Evolutionary conservation across 1,140 invertebrate species (phyloP).

Genomic region (Saccostrea glomerata): DNA sequence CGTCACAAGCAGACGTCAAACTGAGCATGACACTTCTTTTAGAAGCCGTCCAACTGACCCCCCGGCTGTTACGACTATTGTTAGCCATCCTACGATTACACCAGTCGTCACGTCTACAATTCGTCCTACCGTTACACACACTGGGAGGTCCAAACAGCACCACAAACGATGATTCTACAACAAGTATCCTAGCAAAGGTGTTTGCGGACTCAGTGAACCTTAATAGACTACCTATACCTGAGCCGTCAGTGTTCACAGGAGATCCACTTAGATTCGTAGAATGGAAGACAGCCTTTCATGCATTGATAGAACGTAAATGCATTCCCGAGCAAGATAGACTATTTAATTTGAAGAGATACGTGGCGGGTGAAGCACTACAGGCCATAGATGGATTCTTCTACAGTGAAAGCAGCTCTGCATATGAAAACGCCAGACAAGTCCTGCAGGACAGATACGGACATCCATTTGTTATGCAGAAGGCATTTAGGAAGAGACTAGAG

Average conservation of each 20-base stretch:
- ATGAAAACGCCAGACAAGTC: conserved; percentile 51
- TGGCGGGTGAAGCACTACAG: conserved; percentile 49
- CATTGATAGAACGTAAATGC: conserved; percentile 91
- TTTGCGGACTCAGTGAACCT: conserved; percentile 50
- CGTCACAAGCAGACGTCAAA: background rate
- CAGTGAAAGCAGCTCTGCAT: conserved; percentile 49
- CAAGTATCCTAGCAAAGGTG: conserved; percentile 18
- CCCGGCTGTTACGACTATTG: too few species aligned
- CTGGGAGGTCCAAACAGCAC: too few species aligned
- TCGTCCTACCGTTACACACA: background rate
- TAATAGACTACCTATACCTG: conserved; percentile 55
- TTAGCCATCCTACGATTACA: background rate
- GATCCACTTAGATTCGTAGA: conserved; percentile 54
- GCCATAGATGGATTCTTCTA: conserved; percentile 54
- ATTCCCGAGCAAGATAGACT: conserved; percentile 47
- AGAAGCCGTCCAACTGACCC: too few species aligned
- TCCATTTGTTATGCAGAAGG: conserved; percentile 40
- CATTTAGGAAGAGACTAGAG: conserved; percentile 43
- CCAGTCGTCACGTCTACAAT: background rate
- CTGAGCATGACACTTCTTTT: background rate
- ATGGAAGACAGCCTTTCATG: conserved; percentile 85
- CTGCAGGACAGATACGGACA: conserved; percentile 45
- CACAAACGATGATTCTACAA: background rate
- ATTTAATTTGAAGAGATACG: conserved; percentile 56
- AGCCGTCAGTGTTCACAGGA: conserved; percentile 61